Conservation (phyloP, 2,888 invertebrate species). For the Perithous albicinctus region DNA sequence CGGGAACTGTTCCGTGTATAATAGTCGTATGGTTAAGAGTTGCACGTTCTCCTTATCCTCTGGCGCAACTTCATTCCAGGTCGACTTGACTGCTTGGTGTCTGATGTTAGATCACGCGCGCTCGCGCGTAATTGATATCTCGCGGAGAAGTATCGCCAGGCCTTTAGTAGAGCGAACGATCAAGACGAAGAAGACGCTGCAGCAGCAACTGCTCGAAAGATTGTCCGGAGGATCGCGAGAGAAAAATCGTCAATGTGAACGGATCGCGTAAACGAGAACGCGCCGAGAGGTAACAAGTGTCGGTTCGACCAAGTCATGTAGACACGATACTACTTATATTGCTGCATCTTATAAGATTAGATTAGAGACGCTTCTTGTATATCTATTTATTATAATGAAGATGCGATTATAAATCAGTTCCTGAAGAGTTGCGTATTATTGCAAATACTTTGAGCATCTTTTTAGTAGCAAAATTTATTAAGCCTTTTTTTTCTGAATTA, state of each 20-base stretch:
- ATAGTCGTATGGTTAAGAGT: conserved; percentile 39
- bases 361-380: background rate
- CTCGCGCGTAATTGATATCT: conserved; percentile 61
- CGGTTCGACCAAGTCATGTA: background rate
- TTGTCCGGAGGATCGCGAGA: conserved; percentile 22
- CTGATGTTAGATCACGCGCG: conserved; percentile 25
- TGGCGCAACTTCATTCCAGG: conserved; percentile 62
- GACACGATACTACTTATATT: conserved; percentile 24
- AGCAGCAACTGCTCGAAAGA: background rate
- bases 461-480: background rate
- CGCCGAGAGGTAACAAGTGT: conserved; percentile 29
- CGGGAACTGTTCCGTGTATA: conserved; percentile 44
- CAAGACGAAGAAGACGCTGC: conserved; percentile 4
- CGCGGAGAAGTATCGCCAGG: conserved; percentile 29
- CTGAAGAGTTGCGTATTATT: background rate
- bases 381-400: background rate
- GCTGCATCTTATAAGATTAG: background rate
- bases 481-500: too few relatives aligned
- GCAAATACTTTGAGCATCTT: background rate
- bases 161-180: background rate
- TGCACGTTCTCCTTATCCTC: conserved; percentile 40
- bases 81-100: conserved; percentile 31
- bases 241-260: conserved; percentile 10
- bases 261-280: background rate
- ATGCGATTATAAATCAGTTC: background rate